Evolutionary conservation across 2,113 vertebrate species (phyloP).

Genomic region (Syngnathus scovelli): DNA sequence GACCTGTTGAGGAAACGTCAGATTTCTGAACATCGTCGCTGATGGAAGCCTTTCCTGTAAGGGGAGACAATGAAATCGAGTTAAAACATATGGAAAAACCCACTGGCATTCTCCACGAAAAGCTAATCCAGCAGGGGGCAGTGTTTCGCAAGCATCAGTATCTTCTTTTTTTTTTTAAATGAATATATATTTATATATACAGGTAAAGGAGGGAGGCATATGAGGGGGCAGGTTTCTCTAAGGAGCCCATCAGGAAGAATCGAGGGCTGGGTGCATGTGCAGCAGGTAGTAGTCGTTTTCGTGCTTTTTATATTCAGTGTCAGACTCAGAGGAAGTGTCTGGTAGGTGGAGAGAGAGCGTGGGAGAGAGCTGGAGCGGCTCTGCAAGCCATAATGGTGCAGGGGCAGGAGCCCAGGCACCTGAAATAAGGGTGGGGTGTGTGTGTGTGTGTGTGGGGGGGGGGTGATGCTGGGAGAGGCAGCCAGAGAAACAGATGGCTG

Average conservation of each 20-base stretch:
- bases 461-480: not conserved
- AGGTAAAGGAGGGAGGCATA: conserved; percentile 57
- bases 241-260: conserved; percentile 57
- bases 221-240: conserved; percentile 46
- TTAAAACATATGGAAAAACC: conserved; percentile 10
- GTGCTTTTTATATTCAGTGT: conserved; percentile 72
- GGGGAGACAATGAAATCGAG: not conserved
- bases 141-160: conserved; percentile 54
- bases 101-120: conserved; percentile 24
- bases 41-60: conserved; percentile 81
- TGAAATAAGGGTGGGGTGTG: conserved; percentile 54
- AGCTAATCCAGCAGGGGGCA: conserved; percentile 65
- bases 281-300: conserved; percentile 65
- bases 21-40: conserved; percentile 93
- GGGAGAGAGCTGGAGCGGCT: conserved; percentile 38
- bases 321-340: conserved; percentile 64
- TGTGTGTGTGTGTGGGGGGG: no score
- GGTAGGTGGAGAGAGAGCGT: conserved; percentile 50
- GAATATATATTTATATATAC: conserved; percentile 19
- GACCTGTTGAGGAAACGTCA: conserved; percentile 94
- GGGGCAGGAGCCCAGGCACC: conserved; percentile 49
- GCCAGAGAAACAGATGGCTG: conserved; percentile 16
- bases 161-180: conserved; percentile 6
- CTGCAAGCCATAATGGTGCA: conserved; percentile 51
- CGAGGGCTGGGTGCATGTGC: conserved; percentile 60